phyloP scores from a whole-genome alignment of 2,113 vertebrate genomes.

The Myiozetetes cayanensis region DNA sequence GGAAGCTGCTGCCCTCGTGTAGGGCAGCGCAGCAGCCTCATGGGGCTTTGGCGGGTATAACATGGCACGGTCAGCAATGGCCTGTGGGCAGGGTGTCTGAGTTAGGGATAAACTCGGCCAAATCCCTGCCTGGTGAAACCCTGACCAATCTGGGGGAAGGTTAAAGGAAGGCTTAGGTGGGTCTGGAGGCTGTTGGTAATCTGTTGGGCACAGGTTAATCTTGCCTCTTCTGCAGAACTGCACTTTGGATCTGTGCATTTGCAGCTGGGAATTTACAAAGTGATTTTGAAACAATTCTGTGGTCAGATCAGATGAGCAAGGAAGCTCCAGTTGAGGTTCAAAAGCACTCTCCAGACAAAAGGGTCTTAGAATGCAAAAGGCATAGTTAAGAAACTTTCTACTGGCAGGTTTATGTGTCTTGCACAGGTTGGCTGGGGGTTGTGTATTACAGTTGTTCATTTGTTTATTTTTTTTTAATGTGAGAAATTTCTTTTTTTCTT shows the following conservation, averaged over 20 bases:
- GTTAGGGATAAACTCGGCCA: background rate
- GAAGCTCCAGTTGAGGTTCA: background rate
- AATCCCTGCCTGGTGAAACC: background rate
- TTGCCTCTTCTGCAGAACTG: accelerated
- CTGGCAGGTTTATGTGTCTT: background rate
- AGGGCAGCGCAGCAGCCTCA: accelerated
- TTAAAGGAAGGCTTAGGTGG: background rate
- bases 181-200: background rate
- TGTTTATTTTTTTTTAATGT: background rate
- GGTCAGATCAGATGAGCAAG: background rate
- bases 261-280: background rate
- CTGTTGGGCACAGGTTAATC: background rate
- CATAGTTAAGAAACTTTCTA: background rate
- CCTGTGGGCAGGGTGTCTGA: background rate
- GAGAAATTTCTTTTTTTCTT: background rate
- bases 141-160: background rate
- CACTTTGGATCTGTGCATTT: accelerated
- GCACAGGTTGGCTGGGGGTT: background rate
- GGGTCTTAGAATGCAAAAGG: background rate
- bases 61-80: accelerated
- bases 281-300: background rate
- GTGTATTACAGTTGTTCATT: background rate
- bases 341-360: background rate
- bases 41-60: background rate
- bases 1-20: accelerated